Percentiles rank a stretch among this genome's conserved stretches.
These are phyloP conservation scores for Portunus trituberculatus DNA, from an alignment of 1,140 invertebrate species.

Conservation along the genomic window DNA sequence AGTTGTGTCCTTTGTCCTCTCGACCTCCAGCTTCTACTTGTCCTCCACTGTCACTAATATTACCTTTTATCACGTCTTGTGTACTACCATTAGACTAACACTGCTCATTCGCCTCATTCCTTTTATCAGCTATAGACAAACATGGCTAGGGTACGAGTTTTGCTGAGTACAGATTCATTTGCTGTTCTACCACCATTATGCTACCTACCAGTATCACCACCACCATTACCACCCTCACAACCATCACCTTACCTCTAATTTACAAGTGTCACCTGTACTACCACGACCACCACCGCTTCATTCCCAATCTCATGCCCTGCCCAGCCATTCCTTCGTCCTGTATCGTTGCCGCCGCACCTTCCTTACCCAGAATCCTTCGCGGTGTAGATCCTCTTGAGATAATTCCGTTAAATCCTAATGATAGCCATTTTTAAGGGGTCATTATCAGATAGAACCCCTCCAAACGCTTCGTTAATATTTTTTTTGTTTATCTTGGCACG, in stretches of 20 bases:
- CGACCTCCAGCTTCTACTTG: too few species aligned
- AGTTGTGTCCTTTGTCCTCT: too few species aligned
- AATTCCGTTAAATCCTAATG: conserved; percentile 41
- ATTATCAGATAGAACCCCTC: conserved; percentile 38
- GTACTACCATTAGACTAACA: too few species aligned
- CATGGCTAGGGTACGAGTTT: too few species aligned
- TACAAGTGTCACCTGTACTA: too few species aligned
- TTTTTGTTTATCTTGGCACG: conserved; percentile 54
- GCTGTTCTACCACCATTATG: not conserved
- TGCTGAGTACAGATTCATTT: too few species aligned
- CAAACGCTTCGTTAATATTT: conserved; percentile 27
- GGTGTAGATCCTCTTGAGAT: not conserved
- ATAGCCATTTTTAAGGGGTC: conserved; percentile 54
- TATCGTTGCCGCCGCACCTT: not conserved
- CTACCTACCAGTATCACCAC: not conserved
- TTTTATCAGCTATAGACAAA: too few species aligned
- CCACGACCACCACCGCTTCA: not conserved
- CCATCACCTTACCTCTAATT: not conserved
- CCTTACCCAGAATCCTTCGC: not conserved
- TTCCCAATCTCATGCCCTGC: not conserved
- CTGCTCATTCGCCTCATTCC: too few species aligned
- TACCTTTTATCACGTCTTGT: too few species aligned
- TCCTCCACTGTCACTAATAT: too few species aligned
- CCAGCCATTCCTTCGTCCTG: not conserved
- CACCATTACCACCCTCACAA: not conserved